Evolutionary conservation across 2,888 invertebrate genomes (phyloP).

Genomic region (Lacanobia wlatinum): DNA sequence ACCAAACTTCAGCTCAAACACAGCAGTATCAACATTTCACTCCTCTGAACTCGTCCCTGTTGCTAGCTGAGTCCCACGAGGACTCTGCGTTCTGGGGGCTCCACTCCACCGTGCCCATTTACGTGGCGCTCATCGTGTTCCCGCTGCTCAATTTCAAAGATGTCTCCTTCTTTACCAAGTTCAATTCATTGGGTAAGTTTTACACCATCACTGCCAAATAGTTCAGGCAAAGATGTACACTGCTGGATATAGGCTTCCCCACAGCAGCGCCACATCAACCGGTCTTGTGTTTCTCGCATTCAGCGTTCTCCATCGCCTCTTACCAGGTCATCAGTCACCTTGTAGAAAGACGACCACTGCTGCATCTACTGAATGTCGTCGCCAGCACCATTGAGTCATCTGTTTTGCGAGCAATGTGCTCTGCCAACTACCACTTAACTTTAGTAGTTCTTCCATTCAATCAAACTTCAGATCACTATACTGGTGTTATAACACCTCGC

Average conservation of each 20-base stretch:
- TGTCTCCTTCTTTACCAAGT: constrained; percentile 97
- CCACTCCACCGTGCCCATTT: constrained; percentile 95
- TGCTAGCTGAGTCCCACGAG: constrained; percentile 67
- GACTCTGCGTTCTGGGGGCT: constrained; percentile 93
- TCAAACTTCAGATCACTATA: no score
- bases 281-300: neutral
- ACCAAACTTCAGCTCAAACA: no score
- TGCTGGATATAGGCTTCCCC: neutral
- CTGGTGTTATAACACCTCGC: no score
- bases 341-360: no score
- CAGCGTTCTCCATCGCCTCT: no score
- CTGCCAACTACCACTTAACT: no score
- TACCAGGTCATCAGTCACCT: no score
- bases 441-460: no score
- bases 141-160: constrained; percentile 96
- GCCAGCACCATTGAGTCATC: no score
- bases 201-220: neutral
- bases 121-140: constrained; percentile 94
- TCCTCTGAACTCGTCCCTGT: constrained; percentile 73
- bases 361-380: no score
- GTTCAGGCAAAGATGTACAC: neutral
- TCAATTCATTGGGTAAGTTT: constrained; percentile 95
- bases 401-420: no score
- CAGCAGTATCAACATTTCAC: no score
- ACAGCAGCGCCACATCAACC: neutral